Evolutionary conservation across 2,888 invertebrate genomes (phyloP).

Genomic region (Oscheius sp.): DNA sequence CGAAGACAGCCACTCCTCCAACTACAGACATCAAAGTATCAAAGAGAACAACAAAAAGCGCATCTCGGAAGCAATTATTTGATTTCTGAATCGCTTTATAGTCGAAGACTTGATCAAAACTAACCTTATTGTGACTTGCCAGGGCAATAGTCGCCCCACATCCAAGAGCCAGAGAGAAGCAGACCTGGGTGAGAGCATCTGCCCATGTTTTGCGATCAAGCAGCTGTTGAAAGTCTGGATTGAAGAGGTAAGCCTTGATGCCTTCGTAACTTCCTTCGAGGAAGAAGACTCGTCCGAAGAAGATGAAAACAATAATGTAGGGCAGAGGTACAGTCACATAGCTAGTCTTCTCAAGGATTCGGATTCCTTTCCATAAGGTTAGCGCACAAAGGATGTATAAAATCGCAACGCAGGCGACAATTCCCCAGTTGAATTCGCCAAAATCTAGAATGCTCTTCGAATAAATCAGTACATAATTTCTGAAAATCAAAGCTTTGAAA

Average conservation of each 20-base stretch:
- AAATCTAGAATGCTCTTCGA: constrained; percentile 47
- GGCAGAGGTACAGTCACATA: constrained; percentile 42
- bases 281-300: constrained; percentile 56
- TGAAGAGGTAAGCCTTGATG: constrained; percentile 38
- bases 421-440: constrained; percentile 52
- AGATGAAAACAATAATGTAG: constrained; percentile 32
- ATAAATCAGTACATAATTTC: constrained; percentile 53
- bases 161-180: constrained; percentile 64
- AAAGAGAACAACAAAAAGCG: constrained; percentile 50
- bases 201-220: constrained; percentile 47
- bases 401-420: constrained; percentile 32
- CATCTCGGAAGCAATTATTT: constrained; percentile 62
- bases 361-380: constrained; percentile 61
- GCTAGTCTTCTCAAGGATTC: constrained; percentile 49
- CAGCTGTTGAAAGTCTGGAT: constrained; percentile 45
- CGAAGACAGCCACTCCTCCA: constrained; percentile 55
- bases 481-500: too few species aligned
- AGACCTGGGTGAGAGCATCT: constrained; percentile 59
- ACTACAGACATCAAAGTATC: constrained; percentile 55
- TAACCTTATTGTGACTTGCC: constrained; percentile 57
- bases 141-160: constrained; percentile 60
- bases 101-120: constrained; percentile 51
- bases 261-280: constrained; percentile 58
- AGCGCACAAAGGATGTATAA: constrained; percentile 54
- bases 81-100: constrained; percentile 5